Evolutionary conservation across 2,797 vertebrate genomes (phyloP).

Genomic region (Mareca strepera): DNA sequence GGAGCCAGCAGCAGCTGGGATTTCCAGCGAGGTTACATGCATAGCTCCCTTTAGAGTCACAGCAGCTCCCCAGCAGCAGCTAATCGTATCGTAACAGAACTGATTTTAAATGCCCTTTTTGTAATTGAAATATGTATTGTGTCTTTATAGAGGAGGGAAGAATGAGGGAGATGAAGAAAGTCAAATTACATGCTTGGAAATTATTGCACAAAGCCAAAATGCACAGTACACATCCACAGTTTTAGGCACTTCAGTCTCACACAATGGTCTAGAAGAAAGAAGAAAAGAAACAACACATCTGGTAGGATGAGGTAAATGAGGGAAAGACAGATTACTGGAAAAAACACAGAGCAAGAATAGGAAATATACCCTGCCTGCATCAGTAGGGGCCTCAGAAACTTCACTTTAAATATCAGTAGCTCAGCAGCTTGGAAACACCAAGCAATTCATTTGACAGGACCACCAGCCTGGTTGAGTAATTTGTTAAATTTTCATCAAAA

Average conservation of each 20-base stretch:
- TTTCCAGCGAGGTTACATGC: neutral
- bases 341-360: neutral
- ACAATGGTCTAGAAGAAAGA: neutral
- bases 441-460: neutral
- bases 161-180: neutral
- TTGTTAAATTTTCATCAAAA: neutral
- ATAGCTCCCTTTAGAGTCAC: neutral
- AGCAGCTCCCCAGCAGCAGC: neutral
- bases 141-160: neutral
- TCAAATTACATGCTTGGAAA: neutral
- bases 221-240: neutral
- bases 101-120: neutral
- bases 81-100: neutral
- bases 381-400: neutral
- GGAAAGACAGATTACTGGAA: neutral
- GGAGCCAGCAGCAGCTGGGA: neutral
- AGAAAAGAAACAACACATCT: neutral
- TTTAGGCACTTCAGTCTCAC: neutral
- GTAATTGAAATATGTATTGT: neutral
- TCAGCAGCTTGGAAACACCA: neutral
- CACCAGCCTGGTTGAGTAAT: neutral
- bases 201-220: neutral
- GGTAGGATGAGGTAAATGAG: neutral
- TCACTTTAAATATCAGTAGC: neutral
- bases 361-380: neutral